These are phyloP conservation scores for Nymphalis c-album DNA, from an alignment of 2,888 invertebrate genomes.

Conservation along the genomic window DNA sequence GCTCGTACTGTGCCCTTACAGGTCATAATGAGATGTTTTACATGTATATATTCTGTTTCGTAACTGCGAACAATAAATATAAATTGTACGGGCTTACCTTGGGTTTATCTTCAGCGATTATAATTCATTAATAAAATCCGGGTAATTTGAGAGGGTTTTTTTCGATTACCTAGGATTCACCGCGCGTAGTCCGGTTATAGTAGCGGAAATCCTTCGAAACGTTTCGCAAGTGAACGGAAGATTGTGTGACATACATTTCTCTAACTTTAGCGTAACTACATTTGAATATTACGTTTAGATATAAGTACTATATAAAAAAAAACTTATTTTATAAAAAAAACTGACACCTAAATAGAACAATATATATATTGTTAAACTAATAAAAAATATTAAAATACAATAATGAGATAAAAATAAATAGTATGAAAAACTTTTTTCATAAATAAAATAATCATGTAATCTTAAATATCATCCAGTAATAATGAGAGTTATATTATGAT, in stretches of 20 bases:
- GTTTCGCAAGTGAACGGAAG: slow-evolving; percentile 23
- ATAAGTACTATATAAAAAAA: too few relatives aligned
- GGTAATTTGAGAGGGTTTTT: neutral
- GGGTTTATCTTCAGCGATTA: neutral
- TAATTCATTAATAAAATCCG: neutral
- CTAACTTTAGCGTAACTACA: too few relatives aligned
- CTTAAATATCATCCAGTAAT: too few relatives aligned
- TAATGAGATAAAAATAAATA: too few relatives aligned
- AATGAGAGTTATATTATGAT: too few relatives aligned
- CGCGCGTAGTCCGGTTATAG: neutral
- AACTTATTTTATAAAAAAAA: too few relatives aligned
- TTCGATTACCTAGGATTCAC: neutral
- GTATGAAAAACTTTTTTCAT: too few relatives aligned
- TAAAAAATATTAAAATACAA: too few relatives aligned
- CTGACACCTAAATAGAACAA: too few relatives aligned
- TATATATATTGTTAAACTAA: too few relatives aligned
- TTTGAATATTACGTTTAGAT: too few relatives aligned
- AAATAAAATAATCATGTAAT: too few relatives aligned
- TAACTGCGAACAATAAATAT: neutral
- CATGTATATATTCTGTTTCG: neutral
- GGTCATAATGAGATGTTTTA: slow-evolving; percentile 5
- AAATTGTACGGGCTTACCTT: neutral
- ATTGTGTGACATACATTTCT: slow-evolving; percentile 16
- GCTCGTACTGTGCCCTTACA: neutral
- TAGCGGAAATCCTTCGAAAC: slow-evolving; percentile 12